Evolutionary conservation across 2,113 vertebrate species (phyloP).

Genomic region (Rhodinocichla rosea): DNA sequence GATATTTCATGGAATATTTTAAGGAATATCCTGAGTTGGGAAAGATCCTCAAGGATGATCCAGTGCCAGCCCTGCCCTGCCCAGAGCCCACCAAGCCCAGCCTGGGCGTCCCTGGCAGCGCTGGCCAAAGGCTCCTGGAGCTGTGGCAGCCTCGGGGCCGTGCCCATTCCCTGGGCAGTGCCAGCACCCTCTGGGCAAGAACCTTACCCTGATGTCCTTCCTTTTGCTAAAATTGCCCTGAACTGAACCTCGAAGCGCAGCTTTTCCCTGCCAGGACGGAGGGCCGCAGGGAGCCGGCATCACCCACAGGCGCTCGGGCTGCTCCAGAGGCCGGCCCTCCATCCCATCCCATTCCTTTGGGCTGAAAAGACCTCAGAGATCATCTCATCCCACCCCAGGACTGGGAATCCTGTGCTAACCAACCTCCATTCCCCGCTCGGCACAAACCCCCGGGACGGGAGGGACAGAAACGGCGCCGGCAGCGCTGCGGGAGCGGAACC

Average conservation of each 20-base stretch:
- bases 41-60: fast-evolving
- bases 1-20: not conserved
- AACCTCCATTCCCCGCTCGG: not conserved
- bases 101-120: not conserved
- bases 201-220: not conserved
- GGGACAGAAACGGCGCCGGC: fast-evolving
- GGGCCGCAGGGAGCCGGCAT: not conserved
- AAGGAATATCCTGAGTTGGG: not conserved
- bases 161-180: not conserved
- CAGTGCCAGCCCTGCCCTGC: fast-evolving
- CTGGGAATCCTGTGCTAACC: no score
- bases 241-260: not conserved
- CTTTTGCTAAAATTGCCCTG: not conserved
- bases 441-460: fast-evolving
- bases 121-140: not conserved
- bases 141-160: not conserved
- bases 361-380: not conserved
- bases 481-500: not conserved
- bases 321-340: not conserved
- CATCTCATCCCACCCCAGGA: no score
- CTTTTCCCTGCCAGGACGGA: not conserved
- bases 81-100: fast-evolving
- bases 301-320: no score
- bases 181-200: not conserved
- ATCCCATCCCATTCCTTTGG: fast-evolving